Evolutionary conservation across 2,888 invertebrate genomes (phyloP), one percentile per base, ranked within the genome.

Genomic region (Synanthedon tipuliformis): DNA sequence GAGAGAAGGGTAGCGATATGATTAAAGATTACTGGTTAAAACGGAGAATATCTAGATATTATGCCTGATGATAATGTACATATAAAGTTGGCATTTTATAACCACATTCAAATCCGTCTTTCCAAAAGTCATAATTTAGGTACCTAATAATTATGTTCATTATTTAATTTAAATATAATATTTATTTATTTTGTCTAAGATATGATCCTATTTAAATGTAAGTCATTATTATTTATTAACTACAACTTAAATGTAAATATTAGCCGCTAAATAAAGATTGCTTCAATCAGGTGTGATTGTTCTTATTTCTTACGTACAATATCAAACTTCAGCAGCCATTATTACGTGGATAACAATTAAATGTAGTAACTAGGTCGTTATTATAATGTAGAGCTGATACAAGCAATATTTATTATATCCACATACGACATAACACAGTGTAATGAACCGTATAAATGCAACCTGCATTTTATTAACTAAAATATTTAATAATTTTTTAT

Each of bases 1-100:
- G 92, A 0, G 96, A 96, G 71, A 96, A 96, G 73, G 95, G 94
- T 0, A 90, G 95, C 10, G 95, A 96, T 68, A 89, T 96, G 90
- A 93, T 96, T 51, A 95, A 95, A 71, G 92, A 94, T 61, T 92
- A 90, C 69, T 95, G 95, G 95, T 76, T 92, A 54, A 92, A 91
- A 59, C 84, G 89, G 57, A 74, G 88, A 67, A 84, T 66, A 52
- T 84, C 84, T 7, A 34, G 34, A 34, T 84, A 84, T 61, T 86
- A 85, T 55, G 71, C 72, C 54, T 83, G 67, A 71, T 55, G 50
- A 40, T 75, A 51, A 57, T 53, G 70, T 71, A 73, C 68, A 71
- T 70, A 67, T 48, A 45, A 34, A 34, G 10, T 34, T 34, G 34
- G 34, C 34, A 34, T 34, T 34, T 34, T 34, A 34, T 34, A 34